A percentile compares a stretch with the other conserved stretches of the same genome.
These are phyloP conservation scores for Myrmecophaga tridactyla DNA, from an alignment of 2,113 vertebrate genomes.

Conservation along the genomic window DNA sequence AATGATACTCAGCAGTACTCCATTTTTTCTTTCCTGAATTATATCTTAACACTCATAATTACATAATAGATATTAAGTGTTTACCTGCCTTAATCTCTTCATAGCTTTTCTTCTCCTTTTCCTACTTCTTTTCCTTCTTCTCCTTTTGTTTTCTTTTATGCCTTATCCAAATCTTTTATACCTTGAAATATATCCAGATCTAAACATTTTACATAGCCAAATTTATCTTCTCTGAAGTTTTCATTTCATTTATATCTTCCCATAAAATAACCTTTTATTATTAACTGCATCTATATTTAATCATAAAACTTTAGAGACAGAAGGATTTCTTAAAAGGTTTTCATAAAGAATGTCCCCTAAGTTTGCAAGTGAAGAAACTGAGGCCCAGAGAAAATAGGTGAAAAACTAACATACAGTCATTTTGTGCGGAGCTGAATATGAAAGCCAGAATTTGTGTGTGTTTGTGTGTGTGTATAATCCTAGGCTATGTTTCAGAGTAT, in stretches of 20 bases:
- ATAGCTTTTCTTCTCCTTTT: neutral
- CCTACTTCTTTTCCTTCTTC: neutral
- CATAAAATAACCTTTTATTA: neutral
- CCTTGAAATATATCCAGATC: neutral
- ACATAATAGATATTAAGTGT: neutral
- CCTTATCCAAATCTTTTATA: neutral
- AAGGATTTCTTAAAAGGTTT: neutral
- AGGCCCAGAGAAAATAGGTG: neutral
- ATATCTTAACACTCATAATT: neutral
- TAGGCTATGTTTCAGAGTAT: neutral
- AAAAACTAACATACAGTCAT: neutral
- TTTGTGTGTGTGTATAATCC: neutral
- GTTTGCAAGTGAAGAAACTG: neutral
- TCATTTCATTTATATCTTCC: neutral
- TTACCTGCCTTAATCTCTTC: neutral
- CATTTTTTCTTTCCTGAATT: neutral
- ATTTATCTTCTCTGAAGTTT: neutral
- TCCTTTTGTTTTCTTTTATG: slow-evolving; percentile 27
- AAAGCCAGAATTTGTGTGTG: neutral
- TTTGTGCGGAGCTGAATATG: neutral
- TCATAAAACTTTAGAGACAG: neutral
- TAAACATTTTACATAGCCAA: neutral
- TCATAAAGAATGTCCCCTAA: neutral
- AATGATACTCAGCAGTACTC: neutral
- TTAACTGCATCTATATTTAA: neutral